Conservation (phyloP, 2,888 invertebrate genomes). For the Microplitis manilae region DNA sequence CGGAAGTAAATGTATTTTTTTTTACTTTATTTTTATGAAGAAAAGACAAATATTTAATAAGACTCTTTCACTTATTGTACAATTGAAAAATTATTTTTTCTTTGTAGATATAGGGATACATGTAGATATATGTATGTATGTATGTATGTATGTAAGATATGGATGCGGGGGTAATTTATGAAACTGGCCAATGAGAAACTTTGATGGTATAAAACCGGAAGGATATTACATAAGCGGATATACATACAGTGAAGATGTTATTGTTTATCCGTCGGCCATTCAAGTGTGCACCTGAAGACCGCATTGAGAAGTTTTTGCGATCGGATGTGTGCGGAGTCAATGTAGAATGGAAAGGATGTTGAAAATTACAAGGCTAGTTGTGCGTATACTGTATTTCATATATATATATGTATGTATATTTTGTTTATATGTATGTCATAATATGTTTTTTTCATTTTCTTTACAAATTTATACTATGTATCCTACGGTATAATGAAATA, state of each 20-base stretch:
- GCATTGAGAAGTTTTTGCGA: slow-evolving; percentile 44
- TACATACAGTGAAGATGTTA: slow-evolving; percentile 56
- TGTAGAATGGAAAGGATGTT: slow-evolving; percentile 62
- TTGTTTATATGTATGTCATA: neutral
- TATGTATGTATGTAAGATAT: neutral
- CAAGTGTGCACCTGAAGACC: slow-evolving; percentile 63
- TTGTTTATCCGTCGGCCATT: slow-evolving; percentile 60
- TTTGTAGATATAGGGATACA: too few relatives aligned
- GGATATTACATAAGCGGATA: slow-evolving; percentile 69
- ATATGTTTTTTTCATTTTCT: neutral
- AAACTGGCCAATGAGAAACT: neutral
- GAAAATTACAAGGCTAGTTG: slow-evolving; percentile 58
- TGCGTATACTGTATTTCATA: slow-evolving; percentile 21
- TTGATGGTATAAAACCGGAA: slow-evolving; percentile 59
- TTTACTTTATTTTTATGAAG: neutral
- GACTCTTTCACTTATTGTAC: neutral
- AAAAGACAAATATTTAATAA: neutral
- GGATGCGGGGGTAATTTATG: neutral
- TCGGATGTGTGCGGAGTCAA: slow-evolving; percentile 37
- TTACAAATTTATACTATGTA: slow-evolving; percentile 2
- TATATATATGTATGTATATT: slow-evolving; percentile 11
- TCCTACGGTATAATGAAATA: neutral
- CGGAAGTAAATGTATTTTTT: neutral
- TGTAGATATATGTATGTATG: neutral
- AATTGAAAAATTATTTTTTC: neutral